Conservation (phyloP, 2,888 invertebrate species). For the Parnassius smintheus region DNA sequence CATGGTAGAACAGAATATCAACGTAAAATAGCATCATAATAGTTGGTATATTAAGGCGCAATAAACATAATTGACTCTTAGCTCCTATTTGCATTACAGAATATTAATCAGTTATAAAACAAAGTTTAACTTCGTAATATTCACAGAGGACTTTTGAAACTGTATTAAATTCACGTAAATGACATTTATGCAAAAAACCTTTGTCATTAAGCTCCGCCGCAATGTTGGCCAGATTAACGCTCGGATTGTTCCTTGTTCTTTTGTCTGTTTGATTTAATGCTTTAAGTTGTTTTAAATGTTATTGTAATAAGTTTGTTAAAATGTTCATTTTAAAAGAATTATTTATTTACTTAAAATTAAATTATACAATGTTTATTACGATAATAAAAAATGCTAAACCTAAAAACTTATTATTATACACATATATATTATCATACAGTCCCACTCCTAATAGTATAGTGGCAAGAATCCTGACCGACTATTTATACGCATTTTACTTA, state of each 20-base stretch:
- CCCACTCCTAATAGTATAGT: too few relatives aligned
- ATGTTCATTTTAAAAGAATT: too few relatives aligned
- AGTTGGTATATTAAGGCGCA: not conserved
- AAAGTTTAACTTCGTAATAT: slow-evolving; percentile 9
- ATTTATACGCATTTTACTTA: too few relatives aligned
- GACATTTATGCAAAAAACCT: slow-evolving; percentile 6
- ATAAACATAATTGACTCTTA: slow-evolving; percentile 8
- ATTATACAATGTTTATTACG: too few relatives aligned
- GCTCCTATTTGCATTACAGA: not conserved
- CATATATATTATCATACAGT: too few relatives aligned
- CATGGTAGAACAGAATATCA: too few relatives aligned
- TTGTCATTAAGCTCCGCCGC: slow-evolving; percentile 5
- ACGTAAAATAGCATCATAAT: too few relatives aligned
- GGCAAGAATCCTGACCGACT: too few relatives aligned
- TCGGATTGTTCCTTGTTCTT: not conserved
- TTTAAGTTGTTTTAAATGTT: not conserved
- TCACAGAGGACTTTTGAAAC: slow-evolving; percentile 8
- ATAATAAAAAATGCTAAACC: too few relatives aligned
- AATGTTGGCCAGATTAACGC: slow-evolving; percentile 5
- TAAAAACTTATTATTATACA: too few relatives aligned
- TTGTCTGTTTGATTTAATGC: not conserved
- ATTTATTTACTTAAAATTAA: too few relatives aligned
- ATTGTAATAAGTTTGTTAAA: too few relatives aligned
- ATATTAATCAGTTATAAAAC: slow-evolving; percentile 1
- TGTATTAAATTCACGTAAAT: slow-evolving; percentile 14